Percentiles rank a stretch among this genome's conserved stretches.
Evolutionary conservation across 1,140 invertebrate genomes (phyloP).

Genomic region (Acyrthosiphon pisum): DNA sequence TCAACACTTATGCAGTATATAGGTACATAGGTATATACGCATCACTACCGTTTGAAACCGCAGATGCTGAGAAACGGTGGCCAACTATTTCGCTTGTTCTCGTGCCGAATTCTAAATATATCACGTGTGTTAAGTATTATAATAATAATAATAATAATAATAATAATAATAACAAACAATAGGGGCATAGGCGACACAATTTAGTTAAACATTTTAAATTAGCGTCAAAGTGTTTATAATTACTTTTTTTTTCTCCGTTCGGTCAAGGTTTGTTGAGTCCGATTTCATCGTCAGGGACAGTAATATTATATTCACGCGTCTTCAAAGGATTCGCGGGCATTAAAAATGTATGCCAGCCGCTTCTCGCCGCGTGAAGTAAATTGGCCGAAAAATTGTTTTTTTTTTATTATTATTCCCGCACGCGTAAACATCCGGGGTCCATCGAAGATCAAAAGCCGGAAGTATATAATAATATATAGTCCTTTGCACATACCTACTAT

Average conservation of each 20-base stretch:
- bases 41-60: not conserved
- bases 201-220: not conserved
- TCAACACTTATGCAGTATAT: not conserved
- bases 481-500: not conserved
- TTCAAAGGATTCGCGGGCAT: not conserved
- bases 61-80: not conserved
- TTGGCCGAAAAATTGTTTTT: not conserved
- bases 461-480: not conserved
- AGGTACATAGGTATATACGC: not conserved
- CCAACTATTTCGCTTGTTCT: not conserved
- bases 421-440: not conserved
- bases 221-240: not conserved
- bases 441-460: not conserved
- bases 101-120: conserved; percentile 1
- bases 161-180: too few relatives aligned
- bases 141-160: not conserved
- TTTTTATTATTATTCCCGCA: not conserved
- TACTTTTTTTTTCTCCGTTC: not conserved
- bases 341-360: not conserved
- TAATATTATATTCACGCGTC: not conserved
- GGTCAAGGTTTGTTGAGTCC: not conserved
- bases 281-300: not conserved
- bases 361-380: not conserved
- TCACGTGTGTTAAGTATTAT: not conserved
- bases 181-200: not conserved